phyloP scores from a whole-genome alignment of 2,113 vertebrate species.

The Solenodon paradoxus region DNA sequence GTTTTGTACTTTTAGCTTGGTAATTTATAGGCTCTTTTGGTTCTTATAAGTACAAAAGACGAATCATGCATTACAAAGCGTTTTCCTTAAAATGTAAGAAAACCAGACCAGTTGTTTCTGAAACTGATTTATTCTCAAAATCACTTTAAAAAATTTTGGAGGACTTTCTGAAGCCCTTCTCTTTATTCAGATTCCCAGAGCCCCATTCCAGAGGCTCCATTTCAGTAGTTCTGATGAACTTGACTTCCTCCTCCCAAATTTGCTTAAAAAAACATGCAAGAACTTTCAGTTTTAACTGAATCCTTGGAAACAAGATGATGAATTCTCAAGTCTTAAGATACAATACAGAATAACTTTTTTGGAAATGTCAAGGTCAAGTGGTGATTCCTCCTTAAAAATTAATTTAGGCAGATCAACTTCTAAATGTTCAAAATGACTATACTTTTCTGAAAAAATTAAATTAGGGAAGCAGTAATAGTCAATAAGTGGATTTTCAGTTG shows the following conservation, averaged over 20 bases:
- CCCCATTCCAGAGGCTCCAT: neutral
- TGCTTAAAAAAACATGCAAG: neutral
- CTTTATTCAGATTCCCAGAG: neutral
- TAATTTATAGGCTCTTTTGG: neutral
- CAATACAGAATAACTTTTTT: neutral
- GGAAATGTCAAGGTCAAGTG: slow-evolving; percentile 10
- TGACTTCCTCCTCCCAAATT: neutral
- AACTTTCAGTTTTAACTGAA: neutral
- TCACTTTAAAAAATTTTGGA: too few species aligned
- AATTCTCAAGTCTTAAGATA: neutral
- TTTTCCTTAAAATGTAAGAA: neutral
- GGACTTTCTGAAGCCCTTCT: neutral
- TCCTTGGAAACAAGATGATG: neutral
- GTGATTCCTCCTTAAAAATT: slow-evolving; percentile 23
- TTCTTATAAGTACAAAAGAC: neutral
- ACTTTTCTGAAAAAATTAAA: slow-evolving; percentile 37
- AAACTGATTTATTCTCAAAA: neutral
- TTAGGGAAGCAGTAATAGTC: slow-evolving; percentile 16
- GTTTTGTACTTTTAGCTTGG: neutral
- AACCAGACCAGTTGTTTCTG: neutral
- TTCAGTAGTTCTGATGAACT: neutral
- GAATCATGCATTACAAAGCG: neutral
- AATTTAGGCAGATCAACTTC: neutral
- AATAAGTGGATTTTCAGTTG: slow-evolving; percentile 46
- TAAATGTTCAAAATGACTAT: neutral